Base-by-base conservation (phyloP, 2,888 invertebrate genomes). In the Drosophila vallismaia region DNA sequence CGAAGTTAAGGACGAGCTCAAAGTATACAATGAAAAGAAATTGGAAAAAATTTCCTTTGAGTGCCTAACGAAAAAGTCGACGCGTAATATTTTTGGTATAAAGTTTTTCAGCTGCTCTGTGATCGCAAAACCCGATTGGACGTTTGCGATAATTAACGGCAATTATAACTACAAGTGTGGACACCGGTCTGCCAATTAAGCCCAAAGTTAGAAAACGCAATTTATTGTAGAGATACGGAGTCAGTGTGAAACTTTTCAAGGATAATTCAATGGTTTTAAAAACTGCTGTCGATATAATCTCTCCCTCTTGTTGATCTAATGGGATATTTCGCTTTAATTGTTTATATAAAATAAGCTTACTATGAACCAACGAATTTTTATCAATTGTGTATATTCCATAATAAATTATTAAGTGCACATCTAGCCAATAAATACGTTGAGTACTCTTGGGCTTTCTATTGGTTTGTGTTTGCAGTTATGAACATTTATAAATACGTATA, bases 111-210 rank as follows among this genome's bases (percentile, higher is more conserved):
- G 40, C 51, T 29, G 38, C 36, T 14, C 40, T 19, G 40, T 19
- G 40, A 40, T 29, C 51, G 56, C 55, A 19, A 42, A 42, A 50
- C n/a, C 19, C 81, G 89, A 90, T 90, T 87, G 88, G 89, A 88
- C 89, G 89, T 88, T 80, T 79, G 88, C 74, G 89, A 89, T 89
- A 89, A 89, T 89, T 90, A 87, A 82, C 85, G 76, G 76, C 87
- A 82, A 81, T 85, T 82, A 84, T 80, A 57, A 55, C 28, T 55
- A 45, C 40, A 8, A 56, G 57, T 54, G 54, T 53, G 50, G 74
- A 77, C 68, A 79, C 71, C 67, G 60, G 79, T 68, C 67, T 53
- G 76, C 78, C 88, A 88, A 88, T 88, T 88, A 88, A 83, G 84
- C 62, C 56, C 49, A 71, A 74, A 86, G 83, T 86, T 86, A 77